Percentiles rank a stretch among this genome's conserved stretches.
Evolutionary conservation across 2,888 invertebrate species (phyloP).

Genomic region (Boloria euphrosyne): DNA sequence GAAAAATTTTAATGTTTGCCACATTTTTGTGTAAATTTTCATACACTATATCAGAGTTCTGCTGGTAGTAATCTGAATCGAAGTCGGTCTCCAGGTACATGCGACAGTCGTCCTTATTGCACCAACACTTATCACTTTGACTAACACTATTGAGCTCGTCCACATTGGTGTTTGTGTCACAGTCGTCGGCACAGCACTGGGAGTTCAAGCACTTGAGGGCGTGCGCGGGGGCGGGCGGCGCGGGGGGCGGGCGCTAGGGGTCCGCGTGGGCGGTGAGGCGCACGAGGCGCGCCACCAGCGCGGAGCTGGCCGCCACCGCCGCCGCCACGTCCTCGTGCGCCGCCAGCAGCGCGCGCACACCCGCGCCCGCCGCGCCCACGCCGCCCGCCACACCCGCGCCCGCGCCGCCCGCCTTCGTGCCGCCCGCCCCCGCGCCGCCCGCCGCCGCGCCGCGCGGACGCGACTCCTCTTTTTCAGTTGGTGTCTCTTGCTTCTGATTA

Average conservation of each 20-base stretch:
- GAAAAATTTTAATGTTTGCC: neutral
- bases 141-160: neutral
- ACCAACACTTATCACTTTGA: slow-evolving; percentile 24
- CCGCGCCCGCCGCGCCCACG: slow-evolving; percentile 50
- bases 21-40: slow-evolving; percentile 1
- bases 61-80: slow-evolving; percentile 21
- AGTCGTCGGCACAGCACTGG: slow-evolving; percentile 22
- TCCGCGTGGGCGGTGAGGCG: slow-evolving; percentile 42
- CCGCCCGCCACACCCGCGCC: slow-evolving; percentile 42
- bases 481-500: slow-evolving; percentile 32
- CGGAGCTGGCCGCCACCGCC: slow-evolving; percentile 42
- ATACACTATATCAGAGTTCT: slow-evolving; percentile 12
- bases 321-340: slow-evolving; percentile 59
- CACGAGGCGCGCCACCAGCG: slow-evolving; percentile 55
- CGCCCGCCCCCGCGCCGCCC: slow-evolving; percentile 61
- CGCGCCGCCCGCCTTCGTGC: slow-evolving; percentile 38
- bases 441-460: slow-evolving; percentile 18
- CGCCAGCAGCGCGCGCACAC: slow-evolving; percentile 60
- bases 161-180: neutral
- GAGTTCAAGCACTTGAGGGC: slow-evolving; percentile 23
- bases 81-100: slow-evolving; percentile 19
- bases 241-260: slow-evolving; percentile 42
- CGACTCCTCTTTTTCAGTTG: slow-evolving; percentile 20
- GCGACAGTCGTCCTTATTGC: slow-evolving; percentile 27
- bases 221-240: slow-evolving; percentile 4